These are phyloP conservation scores for Myopa tessellatipennis DNA, from an alignment of 2,888 invertebrate species.

Conservation along the genomic window DNA sequence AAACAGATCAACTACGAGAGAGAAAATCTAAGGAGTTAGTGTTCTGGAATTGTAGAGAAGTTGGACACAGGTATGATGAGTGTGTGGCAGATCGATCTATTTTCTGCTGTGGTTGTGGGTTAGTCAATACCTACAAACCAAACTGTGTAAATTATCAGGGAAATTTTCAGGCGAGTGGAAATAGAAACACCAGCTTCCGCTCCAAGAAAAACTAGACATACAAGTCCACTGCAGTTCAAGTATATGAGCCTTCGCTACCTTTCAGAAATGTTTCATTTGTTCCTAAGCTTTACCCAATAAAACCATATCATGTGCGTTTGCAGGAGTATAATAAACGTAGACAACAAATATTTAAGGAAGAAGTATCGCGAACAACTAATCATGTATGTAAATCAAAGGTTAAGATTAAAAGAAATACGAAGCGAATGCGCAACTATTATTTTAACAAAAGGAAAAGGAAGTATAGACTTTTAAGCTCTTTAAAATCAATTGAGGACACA, in stretches of 20 bases:
- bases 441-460: conserved; percentile 9
- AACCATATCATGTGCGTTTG: conserved; percentile 25
- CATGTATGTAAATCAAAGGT: not conserved
- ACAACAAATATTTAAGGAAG: not conserved
- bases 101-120: conserved; percentile 36
- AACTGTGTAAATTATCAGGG: conserved; percentile 17
- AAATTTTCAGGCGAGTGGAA: conserved; percentile 20
- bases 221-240: not conserved
- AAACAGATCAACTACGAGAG: not conserved
- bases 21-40: not conserved
- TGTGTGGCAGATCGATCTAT: conserved; percentile 11
- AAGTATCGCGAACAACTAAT: not conserved
- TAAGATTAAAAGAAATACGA: not conserved
- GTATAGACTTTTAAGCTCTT: not conserved
- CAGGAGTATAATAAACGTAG: conserved; percentile 11
- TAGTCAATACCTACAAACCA: conserved; percentile 27
- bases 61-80: conserved; percentile 26
- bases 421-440: conserved; percentile 3
- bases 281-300: conserved; percentile 9
- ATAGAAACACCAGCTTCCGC: conserved; percentile 21
- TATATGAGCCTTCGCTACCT: not conserved
- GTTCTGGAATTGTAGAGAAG: conserved; percentile 2
- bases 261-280: not conserved
- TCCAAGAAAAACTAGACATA: not conserved
- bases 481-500: not conserved